Conservation (phyloP, 2,888 invertebrate species). For the Tenthredo scrophulariae region DNA sequence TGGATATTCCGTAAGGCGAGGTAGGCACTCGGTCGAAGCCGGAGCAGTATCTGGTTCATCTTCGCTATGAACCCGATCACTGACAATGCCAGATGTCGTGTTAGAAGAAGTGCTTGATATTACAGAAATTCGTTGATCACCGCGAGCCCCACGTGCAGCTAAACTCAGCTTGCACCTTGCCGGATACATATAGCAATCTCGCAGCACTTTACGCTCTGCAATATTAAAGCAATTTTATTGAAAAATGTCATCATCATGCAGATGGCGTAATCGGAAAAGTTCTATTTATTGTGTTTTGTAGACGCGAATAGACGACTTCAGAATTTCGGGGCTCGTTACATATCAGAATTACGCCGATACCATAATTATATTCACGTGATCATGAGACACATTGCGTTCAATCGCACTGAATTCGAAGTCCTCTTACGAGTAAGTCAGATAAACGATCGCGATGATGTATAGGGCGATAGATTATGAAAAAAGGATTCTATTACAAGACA, state of each 20-base stretch:
- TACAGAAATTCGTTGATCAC: conserved; percentile 92
- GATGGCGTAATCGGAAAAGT: background rate
- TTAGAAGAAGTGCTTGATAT: conserved; percentile 97
- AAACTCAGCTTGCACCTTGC: conserved; percentile 81
- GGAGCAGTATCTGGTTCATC: conserved; percentile 95
- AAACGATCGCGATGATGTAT: background rate
- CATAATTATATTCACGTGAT: no score
- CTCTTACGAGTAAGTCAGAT: background rate
- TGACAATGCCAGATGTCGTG: conserved; percentile 97
- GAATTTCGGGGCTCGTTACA: background rate
- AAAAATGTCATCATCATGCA: background rate
- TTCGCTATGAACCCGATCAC: conserved; percentile 96
- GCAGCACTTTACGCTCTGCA: conserved; percentile 82
- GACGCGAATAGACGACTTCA: background rate
- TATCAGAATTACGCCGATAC: background rate
- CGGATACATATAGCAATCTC: conserved; percentile 88
- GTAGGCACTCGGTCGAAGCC: conserved; percentile 92
- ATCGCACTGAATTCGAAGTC: no score
- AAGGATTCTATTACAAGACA: background rate
- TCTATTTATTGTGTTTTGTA: background rate
- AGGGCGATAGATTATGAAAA: background rate
- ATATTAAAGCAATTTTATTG: background rate
- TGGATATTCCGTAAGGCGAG: conserved; percentile 77
- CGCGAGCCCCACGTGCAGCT: conserved; percentile 83
- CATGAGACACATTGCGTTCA: no score